phyloP scores from a whole-genome alignment of 1,140 invertebrate species.

The Bombus confusus region DNA sequence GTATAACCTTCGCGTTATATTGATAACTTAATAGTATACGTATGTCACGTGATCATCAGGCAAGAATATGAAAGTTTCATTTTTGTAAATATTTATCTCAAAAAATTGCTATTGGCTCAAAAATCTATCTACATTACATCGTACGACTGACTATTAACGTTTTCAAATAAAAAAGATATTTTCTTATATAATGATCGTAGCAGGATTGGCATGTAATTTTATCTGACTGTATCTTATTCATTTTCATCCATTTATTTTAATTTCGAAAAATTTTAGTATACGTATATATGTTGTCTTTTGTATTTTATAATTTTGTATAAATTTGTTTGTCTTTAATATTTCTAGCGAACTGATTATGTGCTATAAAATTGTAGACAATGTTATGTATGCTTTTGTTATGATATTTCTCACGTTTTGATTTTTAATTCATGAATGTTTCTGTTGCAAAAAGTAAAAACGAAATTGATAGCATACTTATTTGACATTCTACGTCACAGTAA shows the following conservation, averaged over 20 bases:
- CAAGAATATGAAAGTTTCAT: not conserved
- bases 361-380: not conserved
- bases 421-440: not conserved
- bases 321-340: not conserved
- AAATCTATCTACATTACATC: not conserved
- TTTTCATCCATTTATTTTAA: no score
- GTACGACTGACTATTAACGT: not conserved
- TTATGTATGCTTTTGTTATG: not conserved
- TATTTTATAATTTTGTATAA: no score
- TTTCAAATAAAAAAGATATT: not conserved
- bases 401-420: not conserved
- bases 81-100: not conserved
- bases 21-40: conserved; percentile 1
- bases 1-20: not conserved
- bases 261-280: no score
- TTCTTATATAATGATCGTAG: not conserved
- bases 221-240: not conserved
- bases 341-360: not conserved
- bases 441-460: not conserved
- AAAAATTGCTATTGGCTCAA: not conserved
- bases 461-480: not conserved
- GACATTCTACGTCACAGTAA: not conserved
- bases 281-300: no score
- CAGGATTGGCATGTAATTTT: not conserved
- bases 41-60: not conserved